Conservation (phyloP, 1,140 invertebrate genomes). For the Camponotus floridanus region DNA sequence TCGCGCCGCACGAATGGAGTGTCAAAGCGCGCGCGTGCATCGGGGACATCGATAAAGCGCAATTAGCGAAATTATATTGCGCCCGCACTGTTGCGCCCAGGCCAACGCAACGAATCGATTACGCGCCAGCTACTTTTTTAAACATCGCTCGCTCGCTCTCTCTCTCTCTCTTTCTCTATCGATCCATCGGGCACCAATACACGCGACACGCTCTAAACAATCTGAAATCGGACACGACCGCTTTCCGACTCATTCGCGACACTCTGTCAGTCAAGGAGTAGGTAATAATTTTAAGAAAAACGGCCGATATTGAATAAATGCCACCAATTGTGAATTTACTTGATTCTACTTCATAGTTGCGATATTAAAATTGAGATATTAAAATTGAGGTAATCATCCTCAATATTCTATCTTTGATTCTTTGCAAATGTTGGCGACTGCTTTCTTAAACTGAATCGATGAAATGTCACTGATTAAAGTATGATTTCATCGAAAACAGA, state of each 20-base stretch:
- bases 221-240: constrained; percentile 17
- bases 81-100: constrained; percentile 27
- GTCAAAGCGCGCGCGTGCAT: constrained; percentile 44
- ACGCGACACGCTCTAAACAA: constrained; percentile 45
- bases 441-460: too few relatives aligned
- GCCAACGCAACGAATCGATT: constrained; percentile 43
- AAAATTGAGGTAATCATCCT: background rate
- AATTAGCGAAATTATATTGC: constrained; percentile 58
- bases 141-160: background rate
- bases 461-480: too few relatives aligned
- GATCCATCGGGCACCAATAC: constrained; percentile 43
- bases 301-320: constrained; percentile 6
- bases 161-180: background rate
- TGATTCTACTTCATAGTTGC: background rate
- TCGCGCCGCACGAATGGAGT: constrained; percentile 53
- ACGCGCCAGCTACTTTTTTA: constrained; percentile 27
- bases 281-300: constrained; percentile 46
- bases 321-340: background rate
- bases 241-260: constrained; percentile 59
- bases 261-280: constrained; percentile 65
- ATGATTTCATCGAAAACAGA: too few relatives aligned
- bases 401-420: too few relatives aligned
- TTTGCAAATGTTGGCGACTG: too few relatives aligned
- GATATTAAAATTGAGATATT: too few relatives aligned
- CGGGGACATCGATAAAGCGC: constrained; percentile 47